Evolutionary conservation across 2,797 vertebrate species (phyloP).

Genomic region (Amblyopsis hoosieri): DNA sequence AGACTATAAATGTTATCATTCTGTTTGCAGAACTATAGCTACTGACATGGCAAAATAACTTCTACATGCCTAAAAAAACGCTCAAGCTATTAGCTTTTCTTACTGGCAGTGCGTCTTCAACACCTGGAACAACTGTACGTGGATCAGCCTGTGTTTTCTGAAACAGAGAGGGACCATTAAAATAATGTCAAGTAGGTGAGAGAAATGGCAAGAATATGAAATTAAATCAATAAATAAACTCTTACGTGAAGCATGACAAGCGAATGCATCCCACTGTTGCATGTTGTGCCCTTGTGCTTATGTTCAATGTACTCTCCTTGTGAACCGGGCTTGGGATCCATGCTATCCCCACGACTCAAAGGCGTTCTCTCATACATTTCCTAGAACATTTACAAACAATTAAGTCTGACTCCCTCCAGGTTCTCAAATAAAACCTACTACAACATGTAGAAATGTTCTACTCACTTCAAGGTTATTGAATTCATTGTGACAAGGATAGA

Average conservation of each 20-base stretch:
- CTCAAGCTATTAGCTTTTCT: constrained; percentile 21
- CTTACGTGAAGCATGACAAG: constrained; percentile 81
- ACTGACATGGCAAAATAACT: not conserved
- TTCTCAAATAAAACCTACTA: not conserved
- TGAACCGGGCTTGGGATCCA: constrained; percentile 71
- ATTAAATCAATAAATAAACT: constrained; percentile 22
- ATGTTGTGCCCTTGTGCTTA: constrained; percentile 65
- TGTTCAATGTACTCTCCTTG: constrained; percentile 80
- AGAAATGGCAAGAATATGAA: not conserved
- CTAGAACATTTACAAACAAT: constrained; percentile 52
- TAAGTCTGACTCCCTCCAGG: constrained; percentile 8
- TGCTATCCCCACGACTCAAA: constrained; percentile 50
- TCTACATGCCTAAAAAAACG: constrained; percentile 1
- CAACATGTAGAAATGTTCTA: constrained; percentile 12
- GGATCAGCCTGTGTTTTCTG: constrained; percentile 79
- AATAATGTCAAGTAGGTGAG: not conserved
- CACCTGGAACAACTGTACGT: constrained; percentile 26
- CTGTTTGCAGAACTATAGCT: too few species aligned
- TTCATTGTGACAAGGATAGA: constrained; percentile 85
- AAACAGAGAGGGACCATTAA: constrained; percentile 26
- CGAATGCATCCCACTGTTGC: constrained; percentile 59
- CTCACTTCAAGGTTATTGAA: constrained; percentile 85
- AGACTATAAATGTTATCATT: not conserved
- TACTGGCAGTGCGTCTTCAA: constrained; percentile 37
- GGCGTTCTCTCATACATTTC: constrained; percentile 75